Percentiles rank a stretch among this genome's conserved stretches.
These are phyloP conservation scores for Aphelenchoides besseyi DNA, from an alignment of 1,140 invertebrate genomes.

Conservation along the genomic window DNA sequence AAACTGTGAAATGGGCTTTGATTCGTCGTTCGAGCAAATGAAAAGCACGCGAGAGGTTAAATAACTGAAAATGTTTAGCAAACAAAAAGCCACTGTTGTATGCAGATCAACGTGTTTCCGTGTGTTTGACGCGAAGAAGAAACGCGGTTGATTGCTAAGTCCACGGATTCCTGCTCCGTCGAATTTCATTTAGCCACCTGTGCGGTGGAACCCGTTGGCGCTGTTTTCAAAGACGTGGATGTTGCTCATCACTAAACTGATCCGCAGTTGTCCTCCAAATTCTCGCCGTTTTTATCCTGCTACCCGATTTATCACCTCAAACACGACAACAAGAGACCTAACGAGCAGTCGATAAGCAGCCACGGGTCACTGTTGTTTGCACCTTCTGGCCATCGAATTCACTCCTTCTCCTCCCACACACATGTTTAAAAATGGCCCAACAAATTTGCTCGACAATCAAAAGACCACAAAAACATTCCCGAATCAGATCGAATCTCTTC, in stretches of 20 bases:
- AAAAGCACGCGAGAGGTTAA: not conserved
- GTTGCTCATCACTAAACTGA: not conserved
- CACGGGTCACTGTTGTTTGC: not conserved
- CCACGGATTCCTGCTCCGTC: too few species aligned
- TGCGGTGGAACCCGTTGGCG: too few species aligned
- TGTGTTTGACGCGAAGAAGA: not conserved
- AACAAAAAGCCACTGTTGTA: not conserved
- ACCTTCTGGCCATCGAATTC: not conserved
- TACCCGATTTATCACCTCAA: not conserved
- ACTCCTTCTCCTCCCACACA: not conserved
- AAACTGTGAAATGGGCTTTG: too few species aligned
- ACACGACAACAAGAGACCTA: not conserved
- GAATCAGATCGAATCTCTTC: too few species aligned
- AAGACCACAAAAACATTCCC: too few species aligned
- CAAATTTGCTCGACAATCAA: too few species aligned
- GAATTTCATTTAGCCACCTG: too few species aligned
- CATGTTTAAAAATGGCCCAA: constrained; percentile 1
- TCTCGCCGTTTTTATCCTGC: not conserved
- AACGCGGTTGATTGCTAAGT: too few species aligned
- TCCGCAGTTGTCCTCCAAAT: not conserved
- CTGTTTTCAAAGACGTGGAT: not conserved
- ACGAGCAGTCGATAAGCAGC: not conserved
- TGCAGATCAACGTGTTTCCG: constrained; percentile 2
- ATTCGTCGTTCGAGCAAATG: too few species aligned
- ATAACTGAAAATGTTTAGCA: not conserved